Evolutionary conservation across 1,140 invertebrate species (phyloP).

Genomic region (Saxidomus purpurata): DNA sequence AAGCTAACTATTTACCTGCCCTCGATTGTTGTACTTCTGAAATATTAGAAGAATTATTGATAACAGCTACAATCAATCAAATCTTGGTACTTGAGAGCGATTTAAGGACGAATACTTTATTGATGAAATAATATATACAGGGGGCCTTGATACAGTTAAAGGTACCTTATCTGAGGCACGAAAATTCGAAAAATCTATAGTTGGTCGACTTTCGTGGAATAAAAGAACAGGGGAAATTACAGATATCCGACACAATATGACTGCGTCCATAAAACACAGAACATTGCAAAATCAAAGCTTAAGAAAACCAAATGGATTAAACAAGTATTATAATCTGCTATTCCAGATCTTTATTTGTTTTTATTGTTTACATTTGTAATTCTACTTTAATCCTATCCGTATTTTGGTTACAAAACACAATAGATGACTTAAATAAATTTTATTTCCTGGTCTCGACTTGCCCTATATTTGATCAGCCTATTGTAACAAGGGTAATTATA

Average conservation of each 20-base stretch:
- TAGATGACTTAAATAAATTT: background rate
- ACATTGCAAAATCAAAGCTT: too few species aligned
- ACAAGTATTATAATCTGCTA: too few species aligned
- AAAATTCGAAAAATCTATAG: too few species aligned
- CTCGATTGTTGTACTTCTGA: background rate
- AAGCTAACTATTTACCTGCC: too few species aligned
- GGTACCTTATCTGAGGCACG: background rate
- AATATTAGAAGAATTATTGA: slow-evolving; percentile 14
- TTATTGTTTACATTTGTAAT: background rate
- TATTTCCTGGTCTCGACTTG: background rate
- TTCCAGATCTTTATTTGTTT: background rate
- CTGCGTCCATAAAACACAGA: too few species aligned
- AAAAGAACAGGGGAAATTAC: too few species aligned
- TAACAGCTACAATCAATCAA: slow-evolving; percentile 13
- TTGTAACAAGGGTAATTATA: slow-evolving; percentile 11
- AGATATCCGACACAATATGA: too few species aligned
- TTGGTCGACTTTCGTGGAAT: too few species aligned
- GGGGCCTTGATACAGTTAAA: background rate
- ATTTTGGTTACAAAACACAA: background rate
- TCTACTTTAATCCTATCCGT: background rate
- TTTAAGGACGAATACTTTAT: background rate
- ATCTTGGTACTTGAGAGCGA: slow-evolving; percentile 14
- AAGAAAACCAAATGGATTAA: too few species aligned
- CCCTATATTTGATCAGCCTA: background rate
- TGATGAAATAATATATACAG: background rate